Conservation (phyloP, 2,113 vertebrate genomes). For the Atractosteus spatula region DNA sequence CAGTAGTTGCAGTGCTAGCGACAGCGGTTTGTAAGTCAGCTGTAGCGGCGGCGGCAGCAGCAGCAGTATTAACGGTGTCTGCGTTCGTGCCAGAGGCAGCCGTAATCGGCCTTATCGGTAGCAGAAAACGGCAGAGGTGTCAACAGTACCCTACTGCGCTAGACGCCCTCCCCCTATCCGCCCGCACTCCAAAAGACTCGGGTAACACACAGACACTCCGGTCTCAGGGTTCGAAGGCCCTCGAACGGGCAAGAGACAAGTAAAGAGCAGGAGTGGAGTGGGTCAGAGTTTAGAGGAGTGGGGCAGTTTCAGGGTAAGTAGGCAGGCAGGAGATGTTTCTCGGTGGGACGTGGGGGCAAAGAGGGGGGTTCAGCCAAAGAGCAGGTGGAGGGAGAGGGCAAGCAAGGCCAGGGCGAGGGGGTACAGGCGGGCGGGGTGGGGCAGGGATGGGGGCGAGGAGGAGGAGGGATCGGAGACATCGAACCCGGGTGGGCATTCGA, state of each 20-base stretch:
- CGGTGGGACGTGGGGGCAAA: conserved; percentile 14
- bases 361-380: conserved; percentile 62
- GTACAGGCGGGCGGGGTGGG: conserved; percentile 38
- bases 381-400: conserved; percentile 52
- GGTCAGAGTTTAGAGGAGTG: conserved; percentile 16
- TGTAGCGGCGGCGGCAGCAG: conserved; percentile 26
- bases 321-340: conserved; percentile 35
- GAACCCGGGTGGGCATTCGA: conserved; percentile 60
- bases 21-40: conserved; percentile 30
- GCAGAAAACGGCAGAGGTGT: too few relatives aligned
- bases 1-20: neutral
- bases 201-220: conserved; percentile 27
- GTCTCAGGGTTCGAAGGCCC: conserved; percentile 42
- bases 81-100: too few relatives aligned
- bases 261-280: conserved; percentile 36
- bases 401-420: conserved; percentile 26
- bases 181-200: conserved; percentile 25
- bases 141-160: too few relatives aligned
- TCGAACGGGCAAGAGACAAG: conserved; percentile 34
- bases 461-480: conserved; percentile 49
- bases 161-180: conserved; percentile 26
- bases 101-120: too few relatives aligned
- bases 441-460: too few relatives aligned
- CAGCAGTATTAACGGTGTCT: too few relatives aligned
- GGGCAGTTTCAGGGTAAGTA: conserved; percentile 43